Evolutionary conservation across 2,888 invertebrate genomes (phyloP).

Genomic region (Polyommatus iphigenia): DNA sequence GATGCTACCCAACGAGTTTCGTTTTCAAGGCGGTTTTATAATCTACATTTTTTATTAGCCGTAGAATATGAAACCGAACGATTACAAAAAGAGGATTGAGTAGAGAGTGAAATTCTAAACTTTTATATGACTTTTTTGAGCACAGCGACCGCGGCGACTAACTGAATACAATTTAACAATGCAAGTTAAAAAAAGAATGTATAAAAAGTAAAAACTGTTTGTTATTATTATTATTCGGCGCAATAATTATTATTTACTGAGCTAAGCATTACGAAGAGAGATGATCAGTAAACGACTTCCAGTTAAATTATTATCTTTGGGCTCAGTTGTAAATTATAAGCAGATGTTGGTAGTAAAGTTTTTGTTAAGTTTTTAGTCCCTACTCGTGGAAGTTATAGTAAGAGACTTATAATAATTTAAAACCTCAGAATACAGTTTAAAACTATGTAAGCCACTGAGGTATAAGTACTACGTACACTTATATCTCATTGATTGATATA

Average conservation of each 20-base stretch:
- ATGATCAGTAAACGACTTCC: not conserved
- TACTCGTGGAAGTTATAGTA: not conserved
- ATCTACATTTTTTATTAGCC: conserved; percentile 28
- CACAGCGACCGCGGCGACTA: not conserved
- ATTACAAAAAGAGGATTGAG: conserved; percentile 23
- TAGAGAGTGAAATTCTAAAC: not conserved
- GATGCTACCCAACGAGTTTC: conserved; percentile 38
- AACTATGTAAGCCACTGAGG: too few relatives aligned
- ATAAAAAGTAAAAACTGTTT: not conserved
- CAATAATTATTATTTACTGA: not conserved
- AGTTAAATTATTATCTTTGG: not conserved
- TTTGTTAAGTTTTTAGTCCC: conserved; percentile 12
- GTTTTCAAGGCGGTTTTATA: conserved; percentile 24
- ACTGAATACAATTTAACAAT: not conserved
- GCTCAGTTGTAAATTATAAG: conserved; percentile 5
- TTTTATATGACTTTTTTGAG: not conserved
- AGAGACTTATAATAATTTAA: not conserved
- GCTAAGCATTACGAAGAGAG: not conserved
- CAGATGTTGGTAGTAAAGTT: conserved; percentile 25
- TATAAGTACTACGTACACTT: too few relatives aligned
- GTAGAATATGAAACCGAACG: conserved; percentile 20
- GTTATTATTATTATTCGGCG: not conserved
- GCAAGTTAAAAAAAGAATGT: not conserved
- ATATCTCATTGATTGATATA: too few relatives aligned
- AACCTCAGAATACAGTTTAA: too few relatives aligned